Conservation (phyloP, 2,888 invertebrate genomes). For the Ophion ellenae region DNA sequence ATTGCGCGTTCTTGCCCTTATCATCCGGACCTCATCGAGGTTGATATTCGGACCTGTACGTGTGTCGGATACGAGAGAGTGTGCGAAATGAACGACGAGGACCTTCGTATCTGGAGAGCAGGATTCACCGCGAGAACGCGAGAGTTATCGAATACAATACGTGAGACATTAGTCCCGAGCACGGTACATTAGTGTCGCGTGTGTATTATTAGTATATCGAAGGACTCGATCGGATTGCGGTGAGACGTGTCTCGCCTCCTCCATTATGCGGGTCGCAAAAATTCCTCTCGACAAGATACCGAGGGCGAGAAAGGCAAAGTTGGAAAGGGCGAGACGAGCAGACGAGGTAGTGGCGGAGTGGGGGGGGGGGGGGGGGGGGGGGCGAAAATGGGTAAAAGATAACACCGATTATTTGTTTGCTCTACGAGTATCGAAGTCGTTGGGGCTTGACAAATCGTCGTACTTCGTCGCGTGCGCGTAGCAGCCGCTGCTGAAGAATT, state of each 20-base stretch:
- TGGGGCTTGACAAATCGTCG: slow-evolving; percentile 45
- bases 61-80: background rate
- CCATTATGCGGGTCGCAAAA: slow-evolving; percentile 16
- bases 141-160: slow-evolving; percentile 25
- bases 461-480: slow-evolving; percentile 16
- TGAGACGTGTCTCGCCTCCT: slow-evolving; percentile 13
- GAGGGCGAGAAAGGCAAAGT: background rate
- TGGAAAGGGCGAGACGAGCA: background rate
- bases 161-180: slow-evolving; percentile 2
- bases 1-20: background rate
- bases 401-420: slow-evolving; percentile 43
- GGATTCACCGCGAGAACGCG: background rate
- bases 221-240: background rate
- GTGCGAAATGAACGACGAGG: background rate
- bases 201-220: background rate
- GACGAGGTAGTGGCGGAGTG: background rate
- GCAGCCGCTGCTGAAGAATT: background rate
- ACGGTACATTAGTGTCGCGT: background rate
- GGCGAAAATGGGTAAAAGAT: slow-evolving; percentile 41
- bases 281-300: background rate
- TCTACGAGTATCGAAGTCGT: slow-evolving; percentile 40
- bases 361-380: background rate
- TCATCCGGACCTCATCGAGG: background rate
- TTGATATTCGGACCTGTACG: background rate
- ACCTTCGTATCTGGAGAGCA: background rate